Evolutionary conservation across 2,888 invertebrate species (phyloP).

Genomic region (Melanotus villosus): DNA sequence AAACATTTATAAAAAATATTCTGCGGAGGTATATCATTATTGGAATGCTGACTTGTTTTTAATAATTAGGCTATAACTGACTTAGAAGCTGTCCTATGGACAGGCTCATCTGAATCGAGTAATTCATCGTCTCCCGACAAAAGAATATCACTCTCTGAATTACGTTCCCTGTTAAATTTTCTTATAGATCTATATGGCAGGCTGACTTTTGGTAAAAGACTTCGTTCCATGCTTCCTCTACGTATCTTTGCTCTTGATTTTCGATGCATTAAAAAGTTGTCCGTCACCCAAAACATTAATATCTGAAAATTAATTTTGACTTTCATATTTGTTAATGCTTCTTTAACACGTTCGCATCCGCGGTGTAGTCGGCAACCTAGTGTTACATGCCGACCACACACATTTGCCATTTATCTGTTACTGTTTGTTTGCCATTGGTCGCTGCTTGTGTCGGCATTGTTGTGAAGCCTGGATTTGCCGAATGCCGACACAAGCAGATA

Average conservation of each 20-base stretch:
- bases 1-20: too few relatives aligned
- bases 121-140: conserved; percentile 76
- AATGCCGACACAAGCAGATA: too few relatives aligned
- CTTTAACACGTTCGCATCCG: too few relatives aligned
- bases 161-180: conserved; percentile 71
- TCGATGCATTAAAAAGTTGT: conserved; percentile 85
- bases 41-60: too few relatives aligned
- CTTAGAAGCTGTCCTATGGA: conserved; percentile 35
- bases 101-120: conserved; percentile 68
- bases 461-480: too few relatives aligned
- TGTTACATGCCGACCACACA: too few relatives aligned
- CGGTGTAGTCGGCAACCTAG: too few relatives aligned
- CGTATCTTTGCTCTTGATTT: conserved; percentile 69
- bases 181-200: conserved; percentile 74
- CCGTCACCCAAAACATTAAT: conserved; percentile 89
- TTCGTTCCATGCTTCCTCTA: conserved; percentile 59
- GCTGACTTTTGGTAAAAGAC: conserved; percentile 65
- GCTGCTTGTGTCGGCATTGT: too few relatives aligned
- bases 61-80: conserved; percentile 49
- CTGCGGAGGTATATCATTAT: too few relatives aligned
- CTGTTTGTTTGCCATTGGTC: too few relatives aligned
- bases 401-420: too few relatives aligned
- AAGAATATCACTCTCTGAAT: conserved; percentile 76
- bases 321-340: too few relatives aligned
- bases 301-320: conserved; percentile 78